phyloP scores from a whole-genome alignment of 2,113 vertebrate genomes.

The Manacus vitellinus region DNA sequence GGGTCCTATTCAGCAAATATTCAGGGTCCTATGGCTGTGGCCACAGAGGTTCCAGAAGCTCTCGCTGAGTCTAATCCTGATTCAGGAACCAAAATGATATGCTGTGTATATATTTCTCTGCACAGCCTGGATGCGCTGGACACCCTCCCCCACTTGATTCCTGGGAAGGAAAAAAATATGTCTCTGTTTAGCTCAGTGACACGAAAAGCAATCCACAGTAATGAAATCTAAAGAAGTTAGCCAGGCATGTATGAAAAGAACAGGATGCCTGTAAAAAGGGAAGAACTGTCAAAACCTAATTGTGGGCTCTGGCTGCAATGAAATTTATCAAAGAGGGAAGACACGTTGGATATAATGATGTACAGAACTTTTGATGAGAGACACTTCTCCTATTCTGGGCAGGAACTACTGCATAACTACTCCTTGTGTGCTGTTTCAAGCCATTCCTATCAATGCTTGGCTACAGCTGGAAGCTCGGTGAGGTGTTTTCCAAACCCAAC shows the following conservation, averaged over 20 bases:
- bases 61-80: slow-evolving; percentile 63
- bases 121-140: slow-evolving; percentile 52
- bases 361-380: slow-evolving; percentile 8
- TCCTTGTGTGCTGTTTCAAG: background rate
- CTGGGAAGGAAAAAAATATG: slow-evolving; percentile 50
- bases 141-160: slow-evolving; percentile 64
- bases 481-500: background rate
- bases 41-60: slow-evolving; percentile 65
- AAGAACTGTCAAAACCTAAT: slow-evolving; percentile 64
- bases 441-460: background rate
- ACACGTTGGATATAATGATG: background rate
- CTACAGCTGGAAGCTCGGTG: background rate
- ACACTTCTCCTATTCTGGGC: background rate
- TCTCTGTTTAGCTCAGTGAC: slow-evolving; percentile 34
- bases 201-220: slow-evolving; percentile 22
- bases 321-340: slow-evolving; percentile 41
- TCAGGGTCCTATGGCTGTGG: slow-evolving; percentile 57
- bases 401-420: background rate
- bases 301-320: slow-evolving; percentile 56
- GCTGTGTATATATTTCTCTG: slow-evolving; percentile 67
- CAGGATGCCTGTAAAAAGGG: slow-evolving; percentile 57
- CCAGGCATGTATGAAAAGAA: slow-evolving; percentile 62
- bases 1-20: slow-evolving; percentile 68
- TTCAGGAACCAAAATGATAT: slow-evolving; percentile 71
- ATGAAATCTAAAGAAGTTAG: slow-evolving; percentile 55